Base-by-base conservation (phyloP, 1,140 invertebrate species). In the Drosophila cardini region DNA sequence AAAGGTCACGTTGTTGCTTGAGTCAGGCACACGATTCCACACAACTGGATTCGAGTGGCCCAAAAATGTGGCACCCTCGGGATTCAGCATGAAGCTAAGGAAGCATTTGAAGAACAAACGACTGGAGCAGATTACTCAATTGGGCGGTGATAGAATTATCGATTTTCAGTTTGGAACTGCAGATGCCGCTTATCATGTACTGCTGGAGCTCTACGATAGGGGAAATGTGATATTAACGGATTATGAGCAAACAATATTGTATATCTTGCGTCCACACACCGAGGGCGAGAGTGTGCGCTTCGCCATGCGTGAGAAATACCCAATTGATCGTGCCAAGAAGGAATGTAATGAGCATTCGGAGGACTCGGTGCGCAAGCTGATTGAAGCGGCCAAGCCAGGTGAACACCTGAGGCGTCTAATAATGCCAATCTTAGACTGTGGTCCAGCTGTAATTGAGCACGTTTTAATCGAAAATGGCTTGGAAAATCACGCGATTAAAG, bases 61-160 rank as follows among this genome's bases (percentile, higher is more conserved):
- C 0, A 99, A 99, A 94, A 98, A 98, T 95, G 94, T 95, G 48
- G 95, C 97, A 16, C 98, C 98, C 1, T 99, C 98, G 11, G 97
- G 98, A 1, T 99, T 99, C 92, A 96, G 97, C 62, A 99, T 99
- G 98, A 99, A 99, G 96, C 93, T 99, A 91, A 93, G 99, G 64
- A 99, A 99, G 93, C 99, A 99, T 93, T 93, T 99, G 21, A 97
- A 97, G 87, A 99, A 99, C 92, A 99, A 99, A 92, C 94, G 99
- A 42, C 92, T 99, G 4, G 98, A 99, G 93, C 94, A 93, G 48
- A 93, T 99, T 0, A 92, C 90, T n/a, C 98, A 98, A 93, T 79
- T 99, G 11, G 98, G 98, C 5, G 94, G 95, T 11, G 98, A 99
- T 92, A 94, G 98, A 92, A 96, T 99, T 58, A 94, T 99, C 32